phyloP scores from a whole-genome alignment of 2,113 vertebrate genomes.

The Daubentonia madagascariensis region DNA sequence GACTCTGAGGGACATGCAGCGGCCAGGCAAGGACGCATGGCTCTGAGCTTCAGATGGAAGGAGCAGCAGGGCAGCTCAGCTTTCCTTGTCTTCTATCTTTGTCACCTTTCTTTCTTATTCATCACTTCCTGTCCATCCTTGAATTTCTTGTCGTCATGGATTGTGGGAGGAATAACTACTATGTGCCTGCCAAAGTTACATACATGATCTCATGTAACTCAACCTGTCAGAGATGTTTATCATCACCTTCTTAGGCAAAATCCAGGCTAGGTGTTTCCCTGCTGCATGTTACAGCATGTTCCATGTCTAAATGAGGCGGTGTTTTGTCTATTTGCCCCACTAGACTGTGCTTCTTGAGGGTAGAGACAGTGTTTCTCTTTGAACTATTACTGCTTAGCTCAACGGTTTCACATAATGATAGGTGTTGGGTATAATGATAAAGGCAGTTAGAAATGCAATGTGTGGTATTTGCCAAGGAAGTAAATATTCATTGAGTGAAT shows the following conservation, averaged over 20 bases:
- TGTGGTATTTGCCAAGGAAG: neutral
- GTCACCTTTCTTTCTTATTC: neutral
- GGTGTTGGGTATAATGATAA: neutral
- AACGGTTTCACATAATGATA: neutral
- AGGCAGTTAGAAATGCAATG: neutral
- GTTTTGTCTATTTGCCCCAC: neutral
- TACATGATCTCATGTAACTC: neutral
- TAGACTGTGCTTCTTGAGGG: neutral
- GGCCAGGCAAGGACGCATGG: rapidly evolving
- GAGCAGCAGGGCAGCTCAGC: neutral
- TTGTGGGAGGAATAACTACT: neutral
- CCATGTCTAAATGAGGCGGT: neutral
- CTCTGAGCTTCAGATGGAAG: neutral
- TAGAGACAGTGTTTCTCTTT: neutral
- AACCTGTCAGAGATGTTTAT: neutral
- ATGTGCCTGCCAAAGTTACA: neutral
- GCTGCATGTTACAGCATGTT: too few relatives aligned
- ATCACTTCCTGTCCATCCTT: neutral
- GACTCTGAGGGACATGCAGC: neutral
- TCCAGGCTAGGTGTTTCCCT: neutral
- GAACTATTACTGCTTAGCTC: neutral
- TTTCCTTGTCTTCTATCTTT: neutral
- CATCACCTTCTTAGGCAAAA: neutral
- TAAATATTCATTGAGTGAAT: neutral
- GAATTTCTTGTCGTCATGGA: neutral